A percentile compares a stretch with the other conserved stretches of the same genome.
phyloP scores from a whole-genome alignment of 1,140 invertebrate genomes.

The Euura lappo region DNA sequence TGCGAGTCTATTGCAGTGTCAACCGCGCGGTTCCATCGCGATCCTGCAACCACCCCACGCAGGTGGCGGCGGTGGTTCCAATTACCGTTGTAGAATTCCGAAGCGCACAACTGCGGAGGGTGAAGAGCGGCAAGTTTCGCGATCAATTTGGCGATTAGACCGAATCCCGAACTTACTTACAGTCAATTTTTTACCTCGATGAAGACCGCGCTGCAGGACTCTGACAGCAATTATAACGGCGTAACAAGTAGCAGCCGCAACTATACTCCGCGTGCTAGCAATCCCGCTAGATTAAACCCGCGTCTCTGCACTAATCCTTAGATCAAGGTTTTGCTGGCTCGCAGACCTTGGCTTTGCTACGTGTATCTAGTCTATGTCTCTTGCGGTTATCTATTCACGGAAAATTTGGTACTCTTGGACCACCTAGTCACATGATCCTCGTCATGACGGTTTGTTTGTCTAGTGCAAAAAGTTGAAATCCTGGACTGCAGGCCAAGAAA shows the following conservation, averaged over 20 bases:
- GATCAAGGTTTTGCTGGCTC: not conserved
- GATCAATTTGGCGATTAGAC: not conserved
- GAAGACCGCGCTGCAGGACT: not conserved
- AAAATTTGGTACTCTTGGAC: not conserved
- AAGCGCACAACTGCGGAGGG: not conserved
- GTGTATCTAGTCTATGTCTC: not conserved
- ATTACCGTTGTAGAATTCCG: not conserved
- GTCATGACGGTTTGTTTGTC: too few species aligned
- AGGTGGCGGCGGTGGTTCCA: not conserved
- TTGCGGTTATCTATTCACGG: not conserved
- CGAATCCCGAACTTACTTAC: too few species aligned
- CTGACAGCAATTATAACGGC: not conserved
- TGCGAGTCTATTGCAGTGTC: constrained; percentile 4
- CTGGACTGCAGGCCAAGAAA: too few species aligned
- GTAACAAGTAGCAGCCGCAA: not conserved
- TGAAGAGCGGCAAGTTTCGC: not conserved
- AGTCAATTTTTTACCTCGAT: not conserved
- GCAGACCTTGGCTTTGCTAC: too few species aligned
- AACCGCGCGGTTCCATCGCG: not conserved
- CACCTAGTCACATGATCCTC: too few species aligned
- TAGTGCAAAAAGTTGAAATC: too few species aligned
- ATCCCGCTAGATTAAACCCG: constrained; percentile 1
- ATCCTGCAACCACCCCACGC: not conserved
- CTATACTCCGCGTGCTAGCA: not conserved
- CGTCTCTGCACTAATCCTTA: constrained; percentile 1